Evolutionary conservation across 2,113 vertebrate genomes (phyloP), one percentile per base, ranked within the genome.

Genomic region (Amblyopsis rosae): DNA sequence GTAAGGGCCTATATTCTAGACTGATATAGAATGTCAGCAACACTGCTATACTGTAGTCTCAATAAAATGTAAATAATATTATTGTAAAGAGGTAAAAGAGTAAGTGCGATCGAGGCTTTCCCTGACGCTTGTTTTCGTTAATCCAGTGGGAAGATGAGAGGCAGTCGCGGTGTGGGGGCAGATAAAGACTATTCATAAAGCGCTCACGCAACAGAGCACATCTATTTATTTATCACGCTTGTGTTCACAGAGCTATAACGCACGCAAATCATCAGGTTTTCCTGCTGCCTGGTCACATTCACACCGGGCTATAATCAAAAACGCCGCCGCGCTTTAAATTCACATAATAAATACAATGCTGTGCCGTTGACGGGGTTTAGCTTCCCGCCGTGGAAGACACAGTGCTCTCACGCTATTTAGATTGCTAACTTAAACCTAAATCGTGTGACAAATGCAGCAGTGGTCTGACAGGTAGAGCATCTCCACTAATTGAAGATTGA

Each of bases 401-500:
- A 12, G 60, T 54, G 67, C 61, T 12, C 56, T 69, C 73, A 69
- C 33, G 41, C 68, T 59, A 51, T 78, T 77, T 51, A 48, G 19
- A 59, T 75, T 76, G 68, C 56, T 11, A 56, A 50, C 66, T 3
- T 73, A 66, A 66, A 70, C 65, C 6, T 73, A 80, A 87, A 81
- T 69, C 75, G 77, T 77, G 74, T 15, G 70, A 79, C 69, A 80
- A 81, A 69, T 26, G 13, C 46, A 41, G 59, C 64, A 59, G 73
- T 67, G 41, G 68, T 16, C 54, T 84, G 77, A 86, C 83, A 83
- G 75, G 76, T 67, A 17, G 65, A 74, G 66, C 6, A 76, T 90
- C 80, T 81, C 59, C 53, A 72, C 81, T 91, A 87, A 90, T 91
- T 89, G 62, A 79, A 81, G 62, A 86, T 73, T 75, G 80, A 83